Evolutionary conservation across 1,140 invertebrate genomes (phyloP).

Genomic region (Drosophila obscura): DNA sequence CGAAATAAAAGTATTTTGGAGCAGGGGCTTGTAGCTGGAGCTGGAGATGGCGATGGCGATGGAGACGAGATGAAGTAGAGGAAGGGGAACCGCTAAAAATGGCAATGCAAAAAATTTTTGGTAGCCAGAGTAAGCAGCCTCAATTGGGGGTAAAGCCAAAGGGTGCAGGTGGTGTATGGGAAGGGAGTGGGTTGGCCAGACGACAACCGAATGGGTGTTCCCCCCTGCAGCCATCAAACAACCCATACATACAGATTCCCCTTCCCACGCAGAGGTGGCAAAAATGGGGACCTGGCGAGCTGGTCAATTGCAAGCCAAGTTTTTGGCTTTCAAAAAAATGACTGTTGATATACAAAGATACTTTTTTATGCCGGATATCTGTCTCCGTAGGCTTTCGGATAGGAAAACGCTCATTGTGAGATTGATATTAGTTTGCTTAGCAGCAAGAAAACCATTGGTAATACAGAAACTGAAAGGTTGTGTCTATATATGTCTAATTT

Average conservation of each 20-base stretch:
- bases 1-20: conserved; percentile 64
- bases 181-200: conserved; percentile 47
- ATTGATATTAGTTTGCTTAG: no score
- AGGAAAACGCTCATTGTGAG: no score
- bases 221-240: conserved; percentile 1
- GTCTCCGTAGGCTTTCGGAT: no score
- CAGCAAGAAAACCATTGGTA: not conserved
- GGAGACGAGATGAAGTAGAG: not conserved
- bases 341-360: not conserved
- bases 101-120: conserved; percentile 66
- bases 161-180: not conserved
- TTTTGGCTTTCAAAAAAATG: conserved; percentile 35
- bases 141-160: conserved; percentile 16
- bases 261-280: not conserved
- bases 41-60: no score
- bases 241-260: no score
- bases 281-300: conserved; percentile 38
- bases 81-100: conserved; percentile 71
- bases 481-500: not conserved
- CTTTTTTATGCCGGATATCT: not conserved
- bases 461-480: not conserved
- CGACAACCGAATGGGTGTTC: conserved; percentile 64
- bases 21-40: not conserved
- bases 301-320: conserved; percentile 80
- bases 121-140: conserved; percentile 51